A percentile compares a stretch with the other conserved stretches of the same genome.
These are phyloP conservation scores for Aporophyla nigra DNA, from an alignment of 2,888 invertebrate species.

Conservation along the genomic window DNA sequence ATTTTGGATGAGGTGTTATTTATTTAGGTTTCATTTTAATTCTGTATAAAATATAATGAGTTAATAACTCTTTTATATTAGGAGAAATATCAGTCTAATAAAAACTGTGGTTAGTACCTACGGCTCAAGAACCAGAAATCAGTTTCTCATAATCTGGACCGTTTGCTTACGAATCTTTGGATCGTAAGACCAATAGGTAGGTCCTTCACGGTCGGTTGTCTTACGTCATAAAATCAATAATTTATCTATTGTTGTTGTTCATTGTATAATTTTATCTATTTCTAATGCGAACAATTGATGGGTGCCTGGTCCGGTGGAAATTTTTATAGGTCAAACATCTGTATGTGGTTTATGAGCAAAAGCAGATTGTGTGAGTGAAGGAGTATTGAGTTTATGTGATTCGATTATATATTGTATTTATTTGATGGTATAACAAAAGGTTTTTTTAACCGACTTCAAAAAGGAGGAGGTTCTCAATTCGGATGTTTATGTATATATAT, in stretches of 20 bases:
- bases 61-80: not conserved
- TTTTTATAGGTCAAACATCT: slow-evolving; percentile 38
- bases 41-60: not conserved
- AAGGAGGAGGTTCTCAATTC: no score
- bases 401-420: not conserved
- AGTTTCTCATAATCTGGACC: not conserved
- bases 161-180: slow-evolving; percentile 2
- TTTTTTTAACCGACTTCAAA: no score
- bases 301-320: slow-evolving; percentile 24
- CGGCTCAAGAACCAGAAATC: not conserved
- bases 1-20: no score
- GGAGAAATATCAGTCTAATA: not conserved
- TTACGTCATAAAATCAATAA: slow-evolving; percentile 35
- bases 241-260: slow-evolving; percentile 33
- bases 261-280: slow-evolving; percentile 37
- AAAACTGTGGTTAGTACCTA: not conserved
- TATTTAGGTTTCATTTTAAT: no score
- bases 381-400: slow-evolving; percentile 1
- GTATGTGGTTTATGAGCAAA: slow-evolving; percentile 26
- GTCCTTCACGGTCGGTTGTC: slow-evolving; percentile 22
- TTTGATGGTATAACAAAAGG: no score
- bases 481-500: no score
- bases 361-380: slow-evolving; percentile 17
- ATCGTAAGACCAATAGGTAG: slow-evolving; percentile 1
- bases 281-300: slow-evolving; percentile 31